Base-by-base conservation (phyloP, 2,888 invertebrate species). In the Lypha dubia region DNA sequence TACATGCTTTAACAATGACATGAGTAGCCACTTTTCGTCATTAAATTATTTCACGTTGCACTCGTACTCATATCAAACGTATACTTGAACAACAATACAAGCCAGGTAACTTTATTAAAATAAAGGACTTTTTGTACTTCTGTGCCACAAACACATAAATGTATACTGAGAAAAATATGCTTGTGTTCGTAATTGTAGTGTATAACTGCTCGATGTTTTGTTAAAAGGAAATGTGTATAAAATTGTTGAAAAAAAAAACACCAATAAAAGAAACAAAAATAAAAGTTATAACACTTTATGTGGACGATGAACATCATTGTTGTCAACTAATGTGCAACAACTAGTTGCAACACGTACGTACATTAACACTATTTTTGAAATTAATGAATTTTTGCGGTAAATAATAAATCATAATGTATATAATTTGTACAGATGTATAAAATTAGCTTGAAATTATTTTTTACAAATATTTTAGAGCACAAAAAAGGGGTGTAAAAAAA, bases 31-130 rank as follows among this genome's bases (percentile, higher is more conserved):
- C 79, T 84, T 80, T 84, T 51, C 60, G 53, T 76, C 76, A 84
- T 84, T 84, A 84, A 84, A 79, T 84, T 76, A 76, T 71, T 84
- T 76, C 71, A 68, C 71, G 51, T 71, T 79, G 68, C 74, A 68
- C 51, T 58, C 58, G 58, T 32, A 20, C 62, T 49, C 41, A 24
- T 20, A 67, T 3, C 46, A 44, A 46, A n/a, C 51, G n/a, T 58
- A 73, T 35, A 65, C 20, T 22, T 70, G 35, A 67, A 73, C 79
- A 84, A 60, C 24, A 65, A 71, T 46, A 68, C 46, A 71, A 79
- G 35, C 60, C 22, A 71, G 79, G 79, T 76, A 84, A 67, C 65
- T 80, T 60, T 73, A 67, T 79, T 74, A 79, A 58, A 83, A 68
- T 46, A 68, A 83, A 82, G 71, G 71, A 77, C 79, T 73, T 65